Base-by-base conservation (phyloP, 2,797 vertebrate genomes). In the Myoxocephalus aenaeus region DNA sequence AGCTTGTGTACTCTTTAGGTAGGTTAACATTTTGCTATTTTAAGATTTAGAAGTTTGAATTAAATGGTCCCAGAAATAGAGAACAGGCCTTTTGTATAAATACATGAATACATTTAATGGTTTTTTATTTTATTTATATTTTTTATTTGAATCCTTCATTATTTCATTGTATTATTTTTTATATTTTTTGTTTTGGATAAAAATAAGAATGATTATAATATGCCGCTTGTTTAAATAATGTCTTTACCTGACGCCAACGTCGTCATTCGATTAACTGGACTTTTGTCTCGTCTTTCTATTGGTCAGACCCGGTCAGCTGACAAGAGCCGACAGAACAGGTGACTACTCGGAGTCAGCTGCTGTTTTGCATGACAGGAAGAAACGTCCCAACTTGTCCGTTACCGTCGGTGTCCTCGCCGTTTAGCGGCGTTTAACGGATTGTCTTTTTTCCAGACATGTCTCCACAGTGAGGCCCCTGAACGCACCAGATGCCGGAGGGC, bases 241-340 rank as follows among this genome's bases (percentile, higher is more conserved):
- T 3, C 12, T 13, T n/a, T 32, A 32, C 32, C 3, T 32, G 32
- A 32, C 3, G 5, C 32, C 32, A 32, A 42, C 7, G 2, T 68
- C 44, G 25, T 34, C 64, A 5, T 13, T 81, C 36, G 34, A 76
- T 79, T 69, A 53, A 36, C 0, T 20, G 12, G 32, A 32, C 32
- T 32, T 17, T 14, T 10, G 12, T 4, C 4, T 27, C 7, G 15
- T 58, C 3, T 27, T 1, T 12, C 83, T 46, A 90, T 92, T 91
- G 89, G 82, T 65, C 79, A 25, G 77, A 12, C 15, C 9, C 1
- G 38, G n/a, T 89, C 87, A 90, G 73, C 81, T 92, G 90, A 92
- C 25, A 27, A 2, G 25, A 27, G 25, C 25, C 25, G 67, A 54
- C 81, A 13, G 8, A 15, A 6, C 86, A 89, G 10, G 84, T 91